Conservation (phyloP, 2,888 invertebrate genomes). For the Hirudinaria manillensis region DNA sequence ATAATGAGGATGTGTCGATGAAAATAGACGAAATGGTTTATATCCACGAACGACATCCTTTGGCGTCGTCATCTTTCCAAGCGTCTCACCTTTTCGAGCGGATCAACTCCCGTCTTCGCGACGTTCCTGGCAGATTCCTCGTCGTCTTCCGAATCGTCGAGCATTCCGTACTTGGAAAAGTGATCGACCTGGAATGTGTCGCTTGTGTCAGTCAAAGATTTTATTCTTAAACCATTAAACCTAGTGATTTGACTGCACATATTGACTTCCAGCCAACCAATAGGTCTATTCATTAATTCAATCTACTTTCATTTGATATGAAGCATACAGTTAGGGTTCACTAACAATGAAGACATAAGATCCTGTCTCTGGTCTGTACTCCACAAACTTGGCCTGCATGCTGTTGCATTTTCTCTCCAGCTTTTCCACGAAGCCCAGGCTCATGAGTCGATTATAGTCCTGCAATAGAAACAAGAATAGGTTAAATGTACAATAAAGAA, state of each 20-base stretch:
- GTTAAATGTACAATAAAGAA: background rate
- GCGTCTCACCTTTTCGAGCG: too few species aligned
- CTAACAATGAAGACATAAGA: conserved; percentile 89
- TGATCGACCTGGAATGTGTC: conserved; percentile 67
- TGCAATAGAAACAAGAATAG: background rate
- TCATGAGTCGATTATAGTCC: conserved; percentile 62
- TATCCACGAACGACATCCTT: too few species aligned
- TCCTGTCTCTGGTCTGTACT: conserved; percentile 88
- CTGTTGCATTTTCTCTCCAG: conserved; percentile 76
- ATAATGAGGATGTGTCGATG: too few species aligned
- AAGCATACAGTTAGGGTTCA: background rate
- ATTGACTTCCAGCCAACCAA: too few species aligned
- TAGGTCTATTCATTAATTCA: too few species aligned
- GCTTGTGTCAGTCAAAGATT: too few species aligned
- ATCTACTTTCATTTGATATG: too few species aligned
- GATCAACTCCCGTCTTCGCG: background rate
- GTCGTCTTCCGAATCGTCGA: conserved; percentile 82
- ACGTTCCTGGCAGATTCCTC: background rate
- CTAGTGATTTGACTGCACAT: background rate
- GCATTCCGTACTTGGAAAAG: conserved; percentile 89
- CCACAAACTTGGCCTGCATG: conserved; percentile 82
- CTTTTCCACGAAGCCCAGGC: conserved; percentile 79
- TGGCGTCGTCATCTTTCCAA: too few species aligned
- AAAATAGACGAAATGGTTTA: too few species aligned
- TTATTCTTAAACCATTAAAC: too few species aligned